Conservation (phyloP, 2,113 vertebrate species). For the Saimiri boliviensis region DNA sequence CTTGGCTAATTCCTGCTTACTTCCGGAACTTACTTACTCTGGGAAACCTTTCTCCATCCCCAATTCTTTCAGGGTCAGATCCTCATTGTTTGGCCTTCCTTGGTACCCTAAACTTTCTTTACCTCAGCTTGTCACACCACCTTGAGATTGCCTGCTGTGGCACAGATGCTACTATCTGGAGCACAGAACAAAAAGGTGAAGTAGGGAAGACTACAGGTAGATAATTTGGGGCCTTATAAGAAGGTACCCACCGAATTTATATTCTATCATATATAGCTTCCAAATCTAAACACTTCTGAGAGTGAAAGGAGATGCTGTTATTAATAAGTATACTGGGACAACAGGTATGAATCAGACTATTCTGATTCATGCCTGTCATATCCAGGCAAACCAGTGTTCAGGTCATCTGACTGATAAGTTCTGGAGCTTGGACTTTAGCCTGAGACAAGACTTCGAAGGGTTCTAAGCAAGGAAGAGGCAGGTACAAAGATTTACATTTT, state of each 20-base stretch:
- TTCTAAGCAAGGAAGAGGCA: not conserved
- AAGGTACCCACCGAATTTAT: not conserved
- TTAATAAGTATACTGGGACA: not conserved
- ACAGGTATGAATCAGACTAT: not conserved
- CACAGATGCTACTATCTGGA: not conserved
- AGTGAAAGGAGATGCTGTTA: not conserved
- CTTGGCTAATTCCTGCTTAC: not conserved
- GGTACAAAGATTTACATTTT: not conserved
- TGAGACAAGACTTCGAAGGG: not conserved
- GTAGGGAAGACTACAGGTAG: not conserved
- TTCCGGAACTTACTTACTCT: too few species aligned
- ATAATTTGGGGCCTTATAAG: not conserved
- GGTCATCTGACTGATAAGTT: not conserved
- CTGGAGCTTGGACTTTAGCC: not conserved
- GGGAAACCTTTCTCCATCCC: not conserved
- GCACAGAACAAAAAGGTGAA: not conserved
- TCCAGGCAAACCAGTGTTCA: too few species aligned
- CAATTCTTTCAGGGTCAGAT: not conserved
- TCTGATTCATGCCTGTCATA: too few species aligned
- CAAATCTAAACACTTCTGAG: not conserved
- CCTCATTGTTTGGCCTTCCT: not conserved
- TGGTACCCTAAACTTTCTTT: not conserved
- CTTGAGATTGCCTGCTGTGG: not conserved
- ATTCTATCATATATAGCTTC: not conserved
- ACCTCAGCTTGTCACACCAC: not conserved